Percentiles rank a stretch among this genome's conserved stretches.
Evolutionary conservation across 2,113 vertebrate species (phyloP).

Genomic region (Eublepharis macularius): DNA sequence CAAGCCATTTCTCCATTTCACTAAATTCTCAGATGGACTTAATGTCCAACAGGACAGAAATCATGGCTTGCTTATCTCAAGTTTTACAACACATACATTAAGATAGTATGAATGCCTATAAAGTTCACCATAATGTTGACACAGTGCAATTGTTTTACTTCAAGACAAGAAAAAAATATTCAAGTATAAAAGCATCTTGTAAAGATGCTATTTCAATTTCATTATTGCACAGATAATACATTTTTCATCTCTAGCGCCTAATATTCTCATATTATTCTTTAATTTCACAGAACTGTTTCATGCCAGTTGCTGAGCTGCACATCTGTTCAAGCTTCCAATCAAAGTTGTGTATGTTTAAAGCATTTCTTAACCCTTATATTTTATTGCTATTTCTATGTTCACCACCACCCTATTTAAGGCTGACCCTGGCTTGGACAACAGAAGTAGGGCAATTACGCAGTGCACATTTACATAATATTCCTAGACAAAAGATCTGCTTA

Average conservation of each 20-base stretch:
- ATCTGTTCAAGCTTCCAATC: slow-evolving; percentile 29
- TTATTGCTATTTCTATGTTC: slow-evolving; percentile 22
- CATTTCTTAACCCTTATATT: slow-evolving; percentile 26
- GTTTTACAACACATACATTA: slow-evolving; percentile 70
- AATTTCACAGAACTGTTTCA: slow-evolving; percentile 50
- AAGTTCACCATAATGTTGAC: slow-evolving; percentile 72
- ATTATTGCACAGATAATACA: slow-evolving; percentile 69
- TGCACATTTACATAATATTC: slow-evolving; percentile 9
- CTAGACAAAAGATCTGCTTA: slow-evolving; percentile 26
- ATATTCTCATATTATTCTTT: slow-evolving; percentile 13
- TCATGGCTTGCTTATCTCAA: slow-evolving; percentile 57
- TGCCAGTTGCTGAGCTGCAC: slow-evolving; percentile 12
- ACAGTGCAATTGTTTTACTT: slow-evolving; percentile 80
- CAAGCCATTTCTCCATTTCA: slow-evolving; percentile 24
- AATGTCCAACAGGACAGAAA: slow-evolving; percentile 47
- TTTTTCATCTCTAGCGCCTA: slow-evolving; percentile 25
- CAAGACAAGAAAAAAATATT: slow-evolving; percentile 74
- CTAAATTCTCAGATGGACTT: slow-evolving; percentile 35
- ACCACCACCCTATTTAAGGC: slow-evolving; percentile 36
- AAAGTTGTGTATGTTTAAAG: slow-evolving; percentile 18
- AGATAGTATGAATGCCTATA: slow-evolving; percentile 71
- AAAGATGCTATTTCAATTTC: slow-evolving; percentile 61
- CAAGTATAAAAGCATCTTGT: slow-evolving; percentile 79
- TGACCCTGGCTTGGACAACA: slow-evolving; percentile 15
- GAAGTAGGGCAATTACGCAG: slow-evolving; percentile 20